Base-by-base conservation (phyloP, 1,140 invertebrate species). In the Goniozus legneri region DNA sequence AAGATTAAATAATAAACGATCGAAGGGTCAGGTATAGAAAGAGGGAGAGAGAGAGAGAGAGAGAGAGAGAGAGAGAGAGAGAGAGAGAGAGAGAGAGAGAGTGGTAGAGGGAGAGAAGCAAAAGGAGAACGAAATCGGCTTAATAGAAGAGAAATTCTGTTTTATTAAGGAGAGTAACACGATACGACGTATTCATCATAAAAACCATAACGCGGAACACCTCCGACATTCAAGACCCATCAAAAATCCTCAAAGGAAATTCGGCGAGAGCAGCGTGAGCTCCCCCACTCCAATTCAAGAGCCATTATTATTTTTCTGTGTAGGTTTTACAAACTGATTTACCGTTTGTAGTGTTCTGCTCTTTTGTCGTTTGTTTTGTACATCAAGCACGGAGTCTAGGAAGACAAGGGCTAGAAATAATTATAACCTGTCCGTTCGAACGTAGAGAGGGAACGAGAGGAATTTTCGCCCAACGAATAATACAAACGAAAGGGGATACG, bases 141-240 rank as follows among this genome's bases (percentile, higher is more conserved):
- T n/a, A n/a, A n/a, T n/a, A n/a, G n/a, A n/a, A n/a, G n/a, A n/a
- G n/a, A n/a, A n/a, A n/a, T n/a, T n/a, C n/a, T n/a, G n/a, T n/a
- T n/a, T n/a, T n/a, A n/a, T n/a, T 51, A 36, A 50, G 36, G 33
- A 42, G 54, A 33, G 70, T 68, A 73, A 73, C 60, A 50, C 58
- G 69, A 73, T 70, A 71, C 67, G 69, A 65, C 60, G 68, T 73
- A 73, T 73, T 73, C 69, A 73, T 73, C 70, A 71, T 71, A 73
- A n/a, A n/a, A 73, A 68, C 60, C 69, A 69, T 71, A 69, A 67
- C 62, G 62, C 53, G 47, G 56, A 62, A 69, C 66, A 62, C 59
- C 57, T 65, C 52, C 34, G 55, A 58, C 61, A 69, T 67, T 71
- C 66, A 69, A 35, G 48, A 48, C 57, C 65, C 55, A 64, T 71